Conservation (phyloP, 2,113 vertebrate species). For the Alouatta palliata region DNA sequence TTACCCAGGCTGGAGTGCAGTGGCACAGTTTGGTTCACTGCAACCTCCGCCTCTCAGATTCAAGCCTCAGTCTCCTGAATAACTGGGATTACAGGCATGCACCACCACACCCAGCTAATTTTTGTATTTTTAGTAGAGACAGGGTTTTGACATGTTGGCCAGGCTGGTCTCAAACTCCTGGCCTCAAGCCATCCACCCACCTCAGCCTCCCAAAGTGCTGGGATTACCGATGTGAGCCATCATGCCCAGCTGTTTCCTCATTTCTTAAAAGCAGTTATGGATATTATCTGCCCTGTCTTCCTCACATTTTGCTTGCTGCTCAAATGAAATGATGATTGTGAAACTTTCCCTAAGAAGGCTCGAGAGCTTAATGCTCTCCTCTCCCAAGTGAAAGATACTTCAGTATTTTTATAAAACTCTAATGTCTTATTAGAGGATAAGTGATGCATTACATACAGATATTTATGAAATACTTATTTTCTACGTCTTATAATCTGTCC, state of each 20-base stretch:
- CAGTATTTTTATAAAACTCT: neutral
- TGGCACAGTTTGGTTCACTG: too few relatives aligned
- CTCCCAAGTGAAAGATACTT: neutral
- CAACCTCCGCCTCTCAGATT: too few relatives aligned
- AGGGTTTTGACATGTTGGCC: too few relatives aligned
- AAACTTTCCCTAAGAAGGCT: neutral
- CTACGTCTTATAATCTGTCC: neutral
- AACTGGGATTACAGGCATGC: too few relatives aligned
- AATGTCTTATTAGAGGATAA: neutral
- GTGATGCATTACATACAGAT: neutral
- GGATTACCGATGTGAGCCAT: too few relatives aligned
- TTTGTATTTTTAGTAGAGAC: too few relatives aligned
- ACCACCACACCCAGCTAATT: too few relatives aligned
- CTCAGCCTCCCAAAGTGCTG: too few relatives aligned
- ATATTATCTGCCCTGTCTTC: neutral
- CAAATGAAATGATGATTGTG: neutral
- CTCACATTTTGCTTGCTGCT: neutral
- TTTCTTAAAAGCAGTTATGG: neutral
- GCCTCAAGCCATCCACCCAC: too few relatives aligned
- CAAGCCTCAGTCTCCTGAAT: too few relatives aligned
- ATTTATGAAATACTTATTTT: slow-evolving; percentile 38
- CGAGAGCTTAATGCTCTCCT: neutral
- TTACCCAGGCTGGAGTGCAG: too few relatives aligned
- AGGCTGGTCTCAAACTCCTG: too few relatives aligned
- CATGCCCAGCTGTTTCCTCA: neutral